These are phyloP conservation scores for Drosophila watanabei DNA, from an alignment of 1,140 invertebrate genomes.

Conservation along the genomic window DNA sequence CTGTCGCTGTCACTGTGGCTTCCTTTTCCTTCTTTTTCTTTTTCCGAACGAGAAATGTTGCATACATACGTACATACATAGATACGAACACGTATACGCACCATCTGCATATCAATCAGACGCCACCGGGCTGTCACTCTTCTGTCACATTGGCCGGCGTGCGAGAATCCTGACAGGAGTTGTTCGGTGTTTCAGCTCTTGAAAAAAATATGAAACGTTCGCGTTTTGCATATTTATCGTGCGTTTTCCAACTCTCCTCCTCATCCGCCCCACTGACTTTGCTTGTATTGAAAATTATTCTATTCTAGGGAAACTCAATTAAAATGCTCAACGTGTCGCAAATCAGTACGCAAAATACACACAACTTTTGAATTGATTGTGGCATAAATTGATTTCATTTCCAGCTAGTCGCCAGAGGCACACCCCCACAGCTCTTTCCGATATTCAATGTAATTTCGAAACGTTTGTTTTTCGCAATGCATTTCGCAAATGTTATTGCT, in stretches of 20 bases:
- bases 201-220: slow-evolving; percentile 74
- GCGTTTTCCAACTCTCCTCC: slow-evolving; percentile 24
- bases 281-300: slow-evolving; percentile 65
- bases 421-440: background rate
- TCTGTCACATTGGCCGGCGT: slow-evolving; percentile 69
- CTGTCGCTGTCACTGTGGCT: slow-evolving; percentile 13
- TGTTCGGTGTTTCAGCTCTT: slow-evolving; percentile 23
- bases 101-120: slow-evolving; percentile 78
- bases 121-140: slow-evolving; percentile 69
- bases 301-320: slow-evolving; percentile 72
- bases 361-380: slow-evolving; percentile 65
- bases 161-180: slow-evolving; percentile 56
- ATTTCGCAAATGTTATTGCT: slow-evolving; percentile 50
- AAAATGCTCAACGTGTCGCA: slow-evolving; percentile 71
- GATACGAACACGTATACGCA: slow-evolving; percentile 38
- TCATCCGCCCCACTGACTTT: background rate
- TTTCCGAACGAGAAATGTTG: slow-evolving; percentile 17
- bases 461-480: slow-evolving; percentile 41
- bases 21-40: slow-evolving; percentile 16
- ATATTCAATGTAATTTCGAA: slow-evolving; percentile 11
- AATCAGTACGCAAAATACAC: slow-evolving; percentile 63
- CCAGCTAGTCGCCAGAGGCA: slow-evolving; percentile 1
- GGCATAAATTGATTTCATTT: slow-evolving; percentile 60
- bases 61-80: slow-evolving; percentile 16
- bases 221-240: slow-evolving; percentile 79